Base-by-base conservation (phyloP, 2,888 invertebrate genomes). In the Pilophorus perplexus region DNA sequence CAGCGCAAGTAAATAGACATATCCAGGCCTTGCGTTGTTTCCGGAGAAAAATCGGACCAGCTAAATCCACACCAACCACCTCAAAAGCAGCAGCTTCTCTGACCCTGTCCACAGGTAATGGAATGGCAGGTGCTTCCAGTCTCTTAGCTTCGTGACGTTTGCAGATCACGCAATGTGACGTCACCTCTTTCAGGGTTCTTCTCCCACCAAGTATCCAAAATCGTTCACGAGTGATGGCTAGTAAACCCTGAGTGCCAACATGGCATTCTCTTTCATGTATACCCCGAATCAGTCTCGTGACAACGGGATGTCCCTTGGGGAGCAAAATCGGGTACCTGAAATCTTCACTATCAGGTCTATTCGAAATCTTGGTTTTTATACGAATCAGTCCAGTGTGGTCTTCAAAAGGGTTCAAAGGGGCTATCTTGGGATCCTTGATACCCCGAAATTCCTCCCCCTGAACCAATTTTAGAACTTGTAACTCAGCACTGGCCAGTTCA, bases 1-100 rank as follows among this genome's bases (percentile, higher is more conserved):
- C 40, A 6, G 20, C 57, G 22, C 57, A 57, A 10, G 57, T 57
- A 23, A 74, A 75, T 12, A 79, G 40, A 3, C 71, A 70, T 12
- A 78, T 71, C 74, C 74, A 78, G 2, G 69, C 73, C 50, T 75
- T 74, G 14, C 66, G 23, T 12, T 70, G 64, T 16, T 65, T 70
- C 55, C 69, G 73, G 4, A 76, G 64, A 22, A 16, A 69, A 10
- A 78, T 40, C 0, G 78, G 78, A 0, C 78, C 78, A 4, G 75
- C 73, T 37, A 77, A 72, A 68, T 78, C 77, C 0, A 77, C 69
- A 3, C 75, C 77, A 1, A 68, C 69, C 2, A 74, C 67, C 64
- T 76, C 74, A 72, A 76, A 75, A 1, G 70, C 55, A 3, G 2
- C 3, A 37, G 55, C 55, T 18, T 55, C n/a, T 33, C 20, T 14